Conservation (phyloP, 2,113 vertebrate genomes). For the Ctenomys sociabilis region DNA sequence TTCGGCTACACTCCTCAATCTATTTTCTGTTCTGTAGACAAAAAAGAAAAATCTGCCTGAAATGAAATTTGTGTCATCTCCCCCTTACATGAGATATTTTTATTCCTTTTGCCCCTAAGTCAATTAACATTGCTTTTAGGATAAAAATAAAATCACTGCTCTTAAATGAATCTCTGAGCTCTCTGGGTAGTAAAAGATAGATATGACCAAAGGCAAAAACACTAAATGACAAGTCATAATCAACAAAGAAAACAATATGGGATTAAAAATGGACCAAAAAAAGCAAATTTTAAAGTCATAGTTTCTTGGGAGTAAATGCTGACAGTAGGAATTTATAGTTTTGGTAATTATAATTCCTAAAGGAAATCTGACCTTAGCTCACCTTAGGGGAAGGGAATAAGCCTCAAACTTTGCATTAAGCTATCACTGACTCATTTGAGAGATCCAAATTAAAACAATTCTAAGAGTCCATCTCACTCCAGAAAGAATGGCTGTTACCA, state of each 20-base stretch:
- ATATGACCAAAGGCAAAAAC: background rate
- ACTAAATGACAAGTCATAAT: background rate
- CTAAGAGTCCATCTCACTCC: too few relatives aligned
- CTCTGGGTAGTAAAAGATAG: background rate
- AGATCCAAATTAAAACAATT: too few relatives aligned
- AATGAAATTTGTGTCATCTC: background rate
- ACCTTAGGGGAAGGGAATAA: background rate
- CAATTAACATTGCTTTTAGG: background rate
- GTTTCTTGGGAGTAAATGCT: background rate
- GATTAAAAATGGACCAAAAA: background rate
- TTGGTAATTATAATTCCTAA: background rate
- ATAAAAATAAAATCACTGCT: background rate
- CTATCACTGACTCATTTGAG: too few relatives aligned
- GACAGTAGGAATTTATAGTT: background rate
- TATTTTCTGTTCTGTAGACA: background rate
- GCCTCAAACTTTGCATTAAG: background rate
- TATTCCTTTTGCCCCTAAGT: background rate
- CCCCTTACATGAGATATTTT: background rate
- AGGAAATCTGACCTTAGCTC: background rate
- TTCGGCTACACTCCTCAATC: background rate
- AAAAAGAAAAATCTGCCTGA: background rate
- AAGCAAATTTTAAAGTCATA: background rate
- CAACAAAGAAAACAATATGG: background rate
- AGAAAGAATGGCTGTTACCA: too few relatives aligned
- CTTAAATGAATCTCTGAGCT: background rate